Evolutionary conservation across 2,113 vertebrate genomes (phyloP), one percentile per base, ranked within the genome.

Genomic region (Phyllostomus discolor): DNA sequence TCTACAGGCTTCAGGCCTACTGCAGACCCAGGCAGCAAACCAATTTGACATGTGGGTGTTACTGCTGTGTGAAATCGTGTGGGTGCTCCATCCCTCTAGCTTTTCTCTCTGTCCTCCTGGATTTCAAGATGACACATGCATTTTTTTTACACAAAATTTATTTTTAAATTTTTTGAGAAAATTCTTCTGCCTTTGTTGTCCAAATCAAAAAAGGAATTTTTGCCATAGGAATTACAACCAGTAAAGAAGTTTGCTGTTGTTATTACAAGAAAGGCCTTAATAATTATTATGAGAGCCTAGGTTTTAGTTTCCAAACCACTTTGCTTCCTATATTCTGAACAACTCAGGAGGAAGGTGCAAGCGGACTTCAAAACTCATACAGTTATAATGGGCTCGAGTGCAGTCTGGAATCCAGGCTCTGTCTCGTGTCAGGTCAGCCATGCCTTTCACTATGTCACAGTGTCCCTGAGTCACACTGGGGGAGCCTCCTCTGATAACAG

Each of bases 191-290:
- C 17, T 70, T 70, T 72, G 12, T 59, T 92, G 11, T 80, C 26
- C 24, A 91, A 93, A 66, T 86, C 19, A 82, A 95, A 95, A 16
- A 54, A 85, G 35, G 24, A 54, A 38, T 64, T 96, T 90, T 95
- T 80, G 92, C 48, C 54, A 46, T 3, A 52, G 59, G 14, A 81
- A 95, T 90, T 41, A 95, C 2, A 83, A 83, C 16, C 7, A 83
- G 4, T 24, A 78, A 79, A 88, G 35, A 50, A 75, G n/a, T 41
- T 84, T 57, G 38, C 43, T 14, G 38, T 75, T 84, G 73, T 67
- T 70, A 22, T 75, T 95, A 33, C 0, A 35, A 54, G 69, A 90
- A 93, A 88, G 54, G n/a, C 15, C 38, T 88, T 75, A 59, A 59
- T 83, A 72, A 87, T 91, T 52, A 72, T 70, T 48, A 82, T 52